Evolutionary conservation across 1,140 invertebrate species (phyloP), one percentile per base, ranked within the genome.

Genomic region (Thaumetopoea pityocampa): DNA sequence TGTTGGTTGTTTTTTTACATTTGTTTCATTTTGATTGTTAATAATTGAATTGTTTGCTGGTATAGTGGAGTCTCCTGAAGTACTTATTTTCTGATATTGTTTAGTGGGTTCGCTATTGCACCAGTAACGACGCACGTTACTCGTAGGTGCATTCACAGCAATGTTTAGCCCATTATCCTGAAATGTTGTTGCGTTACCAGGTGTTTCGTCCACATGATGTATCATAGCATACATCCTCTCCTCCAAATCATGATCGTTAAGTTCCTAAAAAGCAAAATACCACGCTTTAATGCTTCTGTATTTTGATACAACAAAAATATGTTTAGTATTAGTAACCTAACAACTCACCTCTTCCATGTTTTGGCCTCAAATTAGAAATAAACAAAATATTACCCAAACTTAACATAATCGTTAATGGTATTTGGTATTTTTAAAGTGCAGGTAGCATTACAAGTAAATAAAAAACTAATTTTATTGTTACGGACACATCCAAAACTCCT

Each of bases 231-330:
- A 84, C 38, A 85, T 61, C 52, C 67, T 69, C 47, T 73, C 73
- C 47, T 85, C 82, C 62, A 77, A 52, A 34, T 86, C 82, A 68
- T 81, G 67, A 48, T 83, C 73, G 54, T 80, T 83, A 74, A 69
- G 72, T 59, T 81, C 74, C 79, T 83, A 52, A 74, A 78, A 35
- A 35, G 41, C 47, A 72, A 66, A 72, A 69, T 59, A 63, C 38
- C 61, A 71, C 42, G 61, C 60, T 52, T 52, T 50, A 30, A 37
- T 30, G 45, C 29, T 30, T 26, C 27, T 51, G 22, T 68, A 60
- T 73, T 67, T 51, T 73, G 72, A 72, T 67, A 77, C 70, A 78
- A 77, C 65, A 69, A 62, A 69, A 76, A 69, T 71, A 76, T 54
- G 46, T 46, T 35, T 36, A 45, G 23, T 16, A 40, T 22, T 40